Conservation (phyloP, 2,113 vertebrate genomes). For the Bubo bubo region DNA sequence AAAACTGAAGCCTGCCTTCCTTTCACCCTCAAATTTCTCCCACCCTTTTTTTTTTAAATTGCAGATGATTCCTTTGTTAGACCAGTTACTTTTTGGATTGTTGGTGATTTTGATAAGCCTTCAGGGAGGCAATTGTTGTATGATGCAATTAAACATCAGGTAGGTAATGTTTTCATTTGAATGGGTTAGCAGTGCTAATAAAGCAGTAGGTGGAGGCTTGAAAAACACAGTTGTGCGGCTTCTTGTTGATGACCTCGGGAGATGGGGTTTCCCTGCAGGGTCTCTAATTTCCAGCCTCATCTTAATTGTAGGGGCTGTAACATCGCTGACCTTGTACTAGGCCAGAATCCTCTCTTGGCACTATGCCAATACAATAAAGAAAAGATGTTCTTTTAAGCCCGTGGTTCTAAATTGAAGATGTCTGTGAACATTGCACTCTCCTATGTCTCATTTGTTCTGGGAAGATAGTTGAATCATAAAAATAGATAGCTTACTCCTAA, state of each 20-base stretch:
- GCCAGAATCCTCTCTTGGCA: not conserved
- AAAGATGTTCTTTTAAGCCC: not conserved
- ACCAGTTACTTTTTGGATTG: constrained; percentile 97
- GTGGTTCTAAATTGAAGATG: not conserved
- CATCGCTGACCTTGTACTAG: not conserved
- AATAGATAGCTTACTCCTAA: not conserved
- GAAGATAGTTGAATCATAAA: not conserved
- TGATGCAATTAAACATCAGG: constrained; percentile 95
- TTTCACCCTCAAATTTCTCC: not conserved
- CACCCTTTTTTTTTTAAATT: constrained; percentile 16
- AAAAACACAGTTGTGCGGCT: not conserved
- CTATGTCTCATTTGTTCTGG: not conserved
- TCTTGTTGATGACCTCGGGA: not conserved
- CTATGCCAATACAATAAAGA: not conserved
- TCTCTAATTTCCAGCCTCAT: not conserved
- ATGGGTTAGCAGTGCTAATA: not conserved
- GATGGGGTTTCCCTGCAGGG: not conserved
- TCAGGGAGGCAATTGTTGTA: constrained; percentile 93
- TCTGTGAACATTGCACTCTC: not conserved
- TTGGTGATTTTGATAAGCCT: constrained; percentile 92
- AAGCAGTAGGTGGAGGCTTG: not conserved
- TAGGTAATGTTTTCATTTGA: constrained; percentile 19
- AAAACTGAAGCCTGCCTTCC: not conserved
- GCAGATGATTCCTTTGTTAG: constrained; percentile 92
- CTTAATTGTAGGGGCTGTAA: not conserved